Evolutionary conservation across 2,888 invertebrate species (phyloP), one percentile per base, ranked within the genome.

Genomic region (Lamellibrachia columna): DNA sequence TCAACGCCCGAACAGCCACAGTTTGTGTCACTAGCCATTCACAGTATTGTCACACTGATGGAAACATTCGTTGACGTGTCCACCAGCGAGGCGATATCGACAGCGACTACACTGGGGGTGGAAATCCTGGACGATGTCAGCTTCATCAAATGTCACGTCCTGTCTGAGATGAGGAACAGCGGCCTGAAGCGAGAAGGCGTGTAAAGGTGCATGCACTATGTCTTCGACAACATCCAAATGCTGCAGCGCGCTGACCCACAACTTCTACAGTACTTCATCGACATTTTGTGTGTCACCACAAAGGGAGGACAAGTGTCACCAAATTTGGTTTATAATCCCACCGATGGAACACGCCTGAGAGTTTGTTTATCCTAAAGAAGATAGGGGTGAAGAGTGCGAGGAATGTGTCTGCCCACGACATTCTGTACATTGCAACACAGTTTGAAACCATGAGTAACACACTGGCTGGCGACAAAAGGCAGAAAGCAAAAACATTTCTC

Each of bases 281-380:
- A 93, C 15, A 90, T 94, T 60, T 93, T 93, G 0, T 94, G 94
- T 92, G 93, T 94, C 11, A 91, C 60, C 28, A 93, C 93, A 0
- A 53, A 8, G 6, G 91, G 58, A 3, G 93, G 93, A 1, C 15
- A 53, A 4, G 11, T 92, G 22, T 92, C n/a, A 53, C 93, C 94
- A n/a, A 91, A 60, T 55, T 93, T 93, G 3, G 92, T 95, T 28
- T 95, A 93, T 94, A 94, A 95, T 91, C 94, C 94, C 15, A 92
- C 92, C 15, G 90, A 60, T 9, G 75, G 52, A 28, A 52, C 92
- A 8, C 92, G 8, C 90, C 93, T 11, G 92, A 93, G 7, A 92
- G 93, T 9, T 53, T 95, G 40, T 52, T 91, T 8, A 91, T 92
- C 9, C 93, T 95, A 22, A 93, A 93, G 52, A 92, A 93, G 90